phyloP scores from a whole-genome alignment of 2,888 invertebrate species.

The Argyresthia goedartella region DNA sequence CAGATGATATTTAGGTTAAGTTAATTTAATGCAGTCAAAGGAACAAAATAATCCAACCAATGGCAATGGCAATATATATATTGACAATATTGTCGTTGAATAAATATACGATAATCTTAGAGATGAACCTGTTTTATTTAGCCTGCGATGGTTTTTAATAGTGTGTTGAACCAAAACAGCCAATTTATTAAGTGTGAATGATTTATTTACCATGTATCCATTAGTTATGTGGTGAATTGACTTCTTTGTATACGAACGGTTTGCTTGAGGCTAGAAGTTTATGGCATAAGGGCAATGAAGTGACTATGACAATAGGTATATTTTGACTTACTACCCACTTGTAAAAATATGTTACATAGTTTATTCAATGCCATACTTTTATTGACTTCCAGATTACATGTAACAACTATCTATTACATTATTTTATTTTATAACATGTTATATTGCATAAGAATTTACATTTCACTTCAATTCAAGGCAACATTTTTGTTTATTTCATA shows the following conservation, averaged over 20 bases:
- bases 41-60: background rate
- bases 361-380: background rate
- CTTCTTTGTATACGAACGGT: too few relatives aligned
- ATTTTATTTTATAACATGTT: constrained; percentile 1
- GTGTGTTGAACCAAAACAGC: background rate
- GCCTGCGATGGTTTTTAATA: constrained; percentile 19
- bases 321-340: background rate
- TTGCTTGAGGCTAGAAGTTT: too few relatives aligned
- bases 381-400: background rate
- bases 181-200: background rate
- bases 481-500: background rate
- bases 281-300: too few relatives aligned
- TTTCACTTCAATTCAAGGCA: constrained; percentile 1
- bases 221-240: too few relatives aligned
- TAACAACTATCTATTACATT: background rate
- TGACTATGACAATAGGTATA: background rate
- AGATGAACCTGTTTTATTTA: constrained; percentile 37
- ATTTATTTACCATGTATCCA: background rate
- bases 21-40: background rate
- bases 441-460: constrained; percentile 1
- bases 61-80: background rate
- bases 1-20: too few relatives aligned
- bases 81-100: constrained; percentile 26
- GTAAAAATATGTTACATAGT: background rate
- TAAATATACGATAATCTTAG: constrained; percentile 42